phyloP scores from a whole-genome alignment of 2,797 vertebrate genomes.

The Cyprinodon diabolis region DNA sequence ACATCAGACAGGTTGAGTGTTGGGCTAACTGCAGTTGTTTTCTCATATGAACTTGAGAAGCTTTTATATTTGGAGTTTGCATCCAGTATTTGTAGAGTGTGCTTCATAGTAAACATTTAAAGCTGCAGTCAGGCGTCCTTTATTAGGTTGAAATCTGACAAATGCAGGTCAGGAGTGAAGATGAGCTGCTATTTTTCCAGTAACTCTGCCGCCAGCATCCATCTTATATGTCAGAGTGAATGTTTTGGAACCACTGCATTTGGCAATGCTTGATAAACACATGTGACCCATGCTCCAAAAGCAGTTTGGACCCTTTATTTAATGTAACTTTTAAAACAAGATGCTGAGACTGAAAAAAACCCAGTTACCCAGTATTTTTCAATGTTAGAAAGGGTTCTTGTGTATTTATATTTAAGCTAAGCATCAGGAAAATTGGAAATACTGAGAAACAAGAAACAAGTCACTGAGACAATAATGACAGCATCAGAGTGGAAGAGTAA shows the following conservation, averaged over 20 bases:
- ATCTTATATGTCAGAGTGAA: slow-evolving; percentile 46
- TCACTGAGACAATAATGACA: too few relatives aligned
- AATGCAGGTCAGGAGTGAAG: slow-evolving; percentile 78
- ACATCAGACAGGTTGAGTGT: not conserved
- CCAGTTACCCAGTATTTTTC: not conserved
- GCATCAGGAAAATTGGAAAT: not conserved
- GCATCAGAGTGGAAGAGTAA: too few relatives aligned
- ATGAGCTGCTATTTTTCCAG: slow-evolving; percentile 78
- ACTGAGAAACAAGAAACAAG: too few relatives aligned
- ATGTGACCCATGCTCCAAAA: slow-evolving; percentile 2
- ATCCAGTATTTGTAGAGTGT: not conserved
- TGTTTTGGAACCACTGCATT: slow-evolving; percentile 45
- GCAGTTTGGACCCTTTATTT: not conserved
- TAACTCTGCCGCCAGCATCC: slow-evolving; percentile 54
- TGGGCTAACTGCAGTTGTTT: not conserved
- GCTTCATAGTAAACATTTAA: slow-evolving; percentile 48
- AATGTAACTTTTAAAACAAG: slow-evolving; percentile 3
- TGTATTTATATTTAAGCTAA: not conserved
- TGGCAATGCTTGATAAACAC: slow-evolving; percentile 50
- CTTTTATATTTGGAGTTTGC: not conserved
- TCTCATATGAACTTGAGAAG: not conserved
- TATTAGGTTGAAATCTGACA: slow-evolving; percentile 61
- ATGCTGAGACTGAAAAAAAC: not conserved
- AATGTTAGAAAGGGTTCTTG: not conserved
- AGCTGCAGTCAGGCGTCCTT: slow-evolving; percentile 59